Conservation (phyloP, 2,113 vertebrate genomes). For the Leiothrix lutea region DNA sequence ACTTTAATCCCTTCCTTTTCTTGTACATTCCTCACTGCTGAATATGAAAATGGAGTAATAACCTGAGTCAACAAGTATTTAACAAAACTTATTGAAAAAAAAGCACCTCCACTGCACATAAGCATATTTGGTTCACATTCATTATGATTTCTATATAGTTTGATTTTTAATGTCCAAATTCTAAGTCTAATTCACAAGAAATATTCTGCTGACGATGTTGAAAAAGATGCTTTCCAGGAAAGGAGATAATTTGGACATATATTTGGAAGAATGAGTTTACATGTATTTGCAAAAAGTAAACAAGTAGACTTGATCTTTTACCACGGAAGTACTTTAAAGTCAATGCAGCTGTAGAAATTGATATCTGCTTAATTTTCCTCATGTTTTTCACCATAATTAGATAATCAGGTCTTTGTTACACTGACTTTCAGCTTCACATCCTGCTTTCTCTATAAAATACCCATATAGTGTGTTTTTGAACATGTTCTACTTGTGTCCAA, state of each 20-base stretch:
- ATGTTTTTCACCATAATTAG: neutral
- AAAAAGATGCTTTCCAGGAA: neutral
- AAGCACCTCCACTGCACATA: rapidly evolving
- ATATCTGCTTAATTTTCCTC: neutral
- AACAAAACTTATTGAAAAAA: neutral
- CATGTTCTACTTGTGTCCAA: neutral
- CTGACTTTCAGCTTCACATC: neutral
- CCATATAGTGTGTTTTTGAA: neutral
- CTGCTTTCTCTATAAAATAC: neutral
- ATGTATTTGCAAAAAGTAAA: neutral
- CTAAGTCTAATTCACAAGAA: neutral
- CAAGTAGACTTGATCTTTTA: neutral
- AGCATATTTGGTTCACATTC: neutral
- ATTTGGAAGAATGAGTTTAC: neutral
- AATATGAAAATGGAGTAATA: neutral
- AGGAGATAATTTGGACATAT: neutral
- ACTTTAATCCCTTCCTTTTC: neutral
- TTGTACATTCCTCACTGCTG: neutral
- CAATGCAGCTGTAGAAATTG: neutral
- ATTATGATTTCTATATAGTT: neutral
- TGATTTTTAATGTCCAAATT: neutral
- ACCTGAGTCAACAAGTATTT: neutral
- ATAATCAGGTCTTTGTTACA: neutral
- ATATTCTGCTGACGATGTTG: neutral
- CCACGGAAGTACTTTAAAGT: neutral